Evolutionary conservation across 64 coral and sea anemone species (phyloP), one percentile per base, ranked within the genome.

Genomic region (Cladopsammia gracilis): DNA sequence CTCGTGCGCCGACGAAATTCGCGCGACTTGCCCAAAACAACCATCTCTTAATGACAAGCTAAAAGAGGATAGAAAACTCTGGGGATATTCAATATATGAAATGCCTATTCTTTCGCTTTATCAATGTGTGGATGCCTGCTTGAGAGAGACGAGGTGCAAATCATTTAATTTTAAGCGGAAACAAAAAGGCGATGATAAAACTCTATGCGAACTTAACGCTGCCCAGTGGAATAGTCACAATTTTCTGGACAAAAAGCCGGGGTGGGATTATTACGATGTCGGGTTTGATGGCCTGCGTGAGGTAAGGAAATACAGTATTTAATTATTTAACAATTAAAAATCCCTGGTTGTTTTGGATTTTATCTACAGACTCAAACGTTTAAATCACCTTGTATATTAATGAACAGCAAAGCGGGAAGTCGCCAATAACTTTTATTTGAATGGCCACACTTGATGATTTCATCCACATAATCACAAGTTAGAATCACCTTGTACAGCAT

Each of bases 81-180:
- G 3, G 42, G 0, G 16, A 0, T 16, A 64, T 64, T 14, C 12
- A 4, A 10, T 83, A 19, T n/a, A 64, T 0, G 10, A 47, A 45
- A 48, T 47, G 1, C 18, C 2, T 59, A 58, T 64, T 64, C 15
- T 65, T 18, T 64, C 79, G 15, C 79, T 58, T 47, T 20, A 61
- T 64, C 58, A 62, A 7, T 83, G 79, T 62, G 79, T 58, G 6
- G 79, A 83, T 83, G 60, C 24, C 10, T 83, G 79, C 56, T 45
- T 83, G 14, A 83, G 79, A 44, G 79, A 83, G 20, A 19, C 34
- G 16, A 83, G 19, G 44, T 83, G 79, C 44, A 64, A 64, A 47
- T 83, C 79, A 4, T 83, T 83, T 23, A 64, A 44, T 83, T 47
- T 64, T n/a, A 46, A n/a, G 34, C 34, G 59, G 15, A 64, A 64